Conservation (phyloP, 2,797 vertebrate species). For the Coranthus polyacanthus region DNA sequence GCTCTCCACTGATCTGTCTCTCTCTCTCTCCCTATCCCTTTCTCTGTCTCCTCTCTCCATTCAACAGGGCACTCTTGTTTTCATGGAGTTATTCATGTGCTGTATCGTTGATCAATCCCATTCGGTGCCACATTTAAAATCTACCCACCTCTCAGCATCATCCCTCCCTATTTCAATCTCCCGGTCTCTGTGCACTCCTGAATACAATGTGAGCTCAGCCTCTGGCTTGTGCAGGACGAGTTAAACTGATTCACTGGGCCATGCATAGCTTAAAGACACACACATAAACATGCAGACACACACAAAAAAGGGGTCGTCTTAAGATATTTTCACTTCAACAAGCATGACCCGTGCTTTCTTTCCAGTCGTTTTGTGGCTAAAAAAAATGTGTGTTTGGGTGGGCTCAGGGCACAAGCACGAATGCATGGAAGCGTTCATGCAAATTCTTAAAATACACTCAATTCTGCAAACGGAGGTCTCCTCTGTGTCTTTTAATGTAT, state of each 20-base stretch:
- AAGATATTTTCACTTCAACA: constrained; percentile 64
- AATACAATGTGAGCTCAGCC: constrained; percentile 52
- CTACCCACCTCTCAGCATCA: constrained; percentile 53
- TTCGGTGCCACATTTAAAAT: constrained; percentile 60
- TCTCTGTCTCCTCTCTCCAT: constrained; percentile 38
- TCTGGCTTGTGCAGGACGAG: constrained; percentile 42
- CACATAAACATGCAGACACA: neutral
- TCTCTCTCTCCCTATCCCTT: constrained; percentile 20
- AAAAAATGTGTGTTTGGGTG: constrained; percentile 24
- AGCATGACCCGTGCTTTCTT: constrained; percentile 56
- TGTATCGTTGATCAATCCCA: constrained; percentile 57
- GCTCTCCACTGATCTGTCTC: constrained; percentile 32
- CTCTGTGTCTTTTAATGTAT: constrained; percentile 60
- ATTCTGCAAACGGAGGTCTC: constrained; percentile 30
- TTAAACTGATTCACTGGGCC: constrained; percentile 52
- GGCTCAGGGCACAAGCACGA: constrained; percentile 42
- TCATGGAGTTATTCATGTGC: constrained; percentile 49
- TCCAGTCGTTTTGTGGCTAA: constrained; percentile 51
- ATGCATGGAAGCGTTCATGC: constrained; percentile 39
- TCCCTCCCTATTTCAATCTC: constrained; percentile 46
- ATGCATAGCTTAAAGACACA: constrained; percentile 36
- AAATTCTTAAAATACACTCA: constrained; percentile 54
- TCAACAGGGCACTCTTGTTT: constrained; percentile 52
- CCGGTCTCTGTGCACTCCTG: constrained; percentile 32
- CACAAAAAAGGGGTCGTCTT: constrained; percentile 42